Conservation (phyloP, 2,888 invertebrate genomes). For the Drosophila subquinaria region DNA sequence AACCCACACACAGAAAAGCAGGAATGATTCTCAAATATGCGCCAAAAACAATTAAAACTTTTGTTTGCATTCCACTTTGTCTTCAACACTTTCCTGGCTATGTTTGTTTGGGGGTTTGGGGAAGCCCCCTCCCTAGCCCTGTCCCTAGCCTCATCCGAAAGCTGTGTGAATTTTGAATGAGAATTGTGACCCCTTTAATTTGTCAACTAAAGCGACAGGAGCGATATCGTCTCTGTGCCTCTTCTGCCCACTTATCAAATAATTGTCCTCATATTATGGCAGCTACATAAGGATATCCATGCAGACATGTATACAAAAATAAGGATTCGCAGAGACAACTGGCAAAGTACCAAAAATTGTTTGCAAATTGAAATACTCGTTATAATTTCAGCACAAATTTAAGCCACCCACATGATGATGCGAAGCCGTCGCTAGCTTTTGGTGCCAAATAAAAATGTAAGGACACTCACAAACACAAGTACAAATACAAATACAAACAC, state of each 20-base stretch:
- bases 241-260: slow-evolving; percentile 77
- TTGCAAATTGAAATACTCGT: slow-evolving; percentile 65
- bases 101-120: background rate
- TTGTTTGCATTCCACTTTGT: slow-evolving; percentile 45
- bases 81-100: slow-evolving; percentile 56
- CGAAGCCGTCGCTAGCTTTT: slow-evolving; percentile 42
- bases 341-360: slow-evolving; percentile 56
- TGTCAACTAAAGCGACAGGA: slow-evolving; percentile 58
- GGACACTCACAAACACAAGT: slow-evolving; percentile 41
- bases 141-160: background rate
- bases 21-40: slow-evolving; percentile 23
- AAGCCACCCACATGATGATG: slow-evolving; percentile 49
- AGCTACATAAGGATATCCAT: slow-evolving; percentile 54
- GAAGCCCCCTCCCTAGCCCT: background rate
- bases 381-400: slow-evolving; percentile 54
- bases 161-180: slow-evolving; percentile 45
- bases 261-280: slow-evolving; percentile 77
- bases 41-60: slow-evolving; percentile 72
- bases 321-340: slow-evolving; percentile 35
- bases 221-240: slow-evolving; percentile 32
- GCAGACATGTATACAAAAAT: slow-evolving; percentile 13
- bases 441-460: slow-evolving; percentile 81
- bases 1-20: slow-evolving; percentile 14
- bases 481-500: slow-evolving; percentile 15
- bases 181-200: slow-evolving; percentile 56